phyloP scores from a whole-genome alignment of 1,140 invertebrate species.

The Copidosoma floridanum region DNA sequence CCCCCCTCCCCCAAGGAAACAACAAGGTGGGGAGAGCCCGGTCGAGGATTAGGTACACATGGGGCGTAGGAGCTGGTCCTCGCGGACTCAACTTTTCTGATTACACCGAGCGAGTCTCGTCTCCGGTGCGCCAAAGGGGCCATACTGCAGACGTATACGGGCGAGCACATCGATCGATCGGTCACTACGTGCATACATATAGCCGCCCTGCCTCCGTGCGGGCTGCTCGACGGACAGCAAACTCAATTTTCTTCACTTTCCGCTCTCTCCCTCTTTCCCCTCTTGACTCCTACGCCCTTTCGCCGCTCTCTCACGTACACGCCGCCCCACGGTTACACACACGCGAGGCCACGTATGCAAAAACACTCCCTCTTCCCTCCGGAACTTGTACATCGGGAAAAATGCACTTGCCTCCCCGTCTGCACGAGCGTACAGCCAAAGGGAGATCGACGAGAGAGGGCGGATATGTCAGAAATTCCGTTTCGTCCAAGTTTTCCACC shows the following conservation, averaged over 20 bases:
- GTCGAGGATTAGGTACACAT: neutral
- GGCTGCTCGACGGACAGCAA: conserved; percentile 27
- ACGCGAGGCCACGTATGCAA: neutral
- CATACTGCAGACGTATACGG: too few relatives aligned
- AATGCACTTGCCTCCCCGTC: too few relatives aligned
- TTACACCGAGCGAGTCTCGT: conserved; percentile 10
- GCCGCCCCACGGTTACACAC: neutral
- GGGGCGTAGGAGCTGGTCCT: neutral
- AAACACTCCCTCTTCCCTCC: neutral
- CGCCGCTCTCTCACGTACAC: neutral
- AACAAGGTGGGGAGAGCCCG: neutral
- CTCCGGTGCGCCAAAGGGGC: too few relatives aligned
- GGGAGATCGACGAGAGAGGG: too few relatives aligned
- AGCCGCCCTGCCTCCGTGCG: conserved; percentile 1
- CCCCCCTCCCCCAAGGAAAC: neutral
- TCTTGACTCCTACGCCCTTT: neutral
- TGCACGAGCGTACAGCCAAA: too few relatives aligned
- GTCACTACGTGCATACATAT: neutral
- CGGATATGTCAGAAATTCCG: too few relatives aligned
- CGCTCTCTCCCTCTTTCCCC: conserved; percentile 1
- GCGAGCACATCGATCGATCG: conserved; percentile 15
- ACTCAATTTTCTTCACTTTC: conserved; percentile 30
- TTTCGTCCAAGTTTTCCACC: too few relatives aligned
- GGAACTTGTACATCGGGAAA: neutral
- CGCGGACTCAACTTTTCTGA: conserved; percentile 22